A percentile compares a stretch with the other conserved stretches of the same genome.
Conservation (phyloP, 1,140 invertebrate genomes). For the Lepidotrigona ventralis region DNA sequence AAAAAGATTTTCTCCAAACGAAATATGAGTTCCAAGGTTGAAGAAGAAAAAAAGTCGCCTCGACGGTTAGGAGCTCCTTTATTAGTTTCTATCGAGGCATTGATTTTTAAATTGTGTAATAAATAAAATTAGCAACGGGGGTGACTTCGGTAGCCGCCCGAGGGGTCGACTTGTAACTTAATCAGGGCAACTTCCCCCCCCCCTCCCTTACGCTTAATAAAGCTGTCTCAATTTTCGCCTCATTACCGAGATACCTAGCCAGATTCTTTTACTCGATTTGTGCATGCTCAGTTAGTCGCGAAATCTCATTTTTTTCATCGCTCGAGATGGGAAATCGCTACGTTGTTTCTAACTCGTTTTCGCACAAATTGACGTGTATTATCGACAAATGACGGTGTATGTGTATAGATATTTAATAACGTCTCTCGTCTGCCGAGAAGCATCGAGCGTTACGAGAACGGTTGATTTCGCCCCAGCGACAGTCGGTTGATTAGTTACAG, state of each 20-base stretch:
- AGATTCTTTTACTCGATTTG: conserved; percentile 74
- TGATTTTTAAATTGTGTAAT: conserved; percentile 79
- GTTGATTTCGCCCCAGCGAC: conserved; percentile 66
- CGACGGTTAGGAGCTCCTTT: conserved; percentile 48
- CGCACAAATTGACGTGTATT: too few relatives aligned
- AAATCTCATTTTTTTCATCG: conserved; percentile 24
- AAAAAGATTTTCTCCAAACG: background rate
- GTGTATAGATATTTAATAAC: too few relatives aligned
- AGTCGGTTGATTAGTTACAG: conserved; percentile 73
- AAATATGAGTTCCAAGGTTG: background rate
- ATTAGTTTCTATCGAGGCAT: conserved; percentile 70
- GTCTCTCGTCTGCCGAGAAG: background rate
- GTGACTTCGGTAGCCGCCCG: conserved; percentile 67
- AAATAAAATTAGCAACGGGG: conserved; percentile 77
- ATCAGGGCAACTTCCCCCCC: conserved; percentile 75
- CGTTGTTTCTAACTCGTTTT: background rate
- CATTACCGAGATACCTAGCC: conserved; percentile 71
- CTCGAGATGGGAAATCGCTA: background rate
- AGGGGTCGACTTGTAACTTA: conserved; percentile 73
- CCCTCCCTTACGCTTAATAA: conserved; percentile 72
- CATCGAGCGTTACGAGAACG: conserved; percentile 32
- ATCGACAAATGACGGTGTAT: too few relatives aligned
- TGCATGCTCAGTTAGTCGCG: conserved; percentile 15
- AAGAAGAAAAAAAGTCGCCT: background rate
- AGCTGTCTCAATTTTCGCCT: conserved; percentile 78